Evolutionary conservation across 2,113 vertebrate species (phyloP), one percentile per base, ranked within the genome.

Genomic region (Phaethon lepturus): DNA sequence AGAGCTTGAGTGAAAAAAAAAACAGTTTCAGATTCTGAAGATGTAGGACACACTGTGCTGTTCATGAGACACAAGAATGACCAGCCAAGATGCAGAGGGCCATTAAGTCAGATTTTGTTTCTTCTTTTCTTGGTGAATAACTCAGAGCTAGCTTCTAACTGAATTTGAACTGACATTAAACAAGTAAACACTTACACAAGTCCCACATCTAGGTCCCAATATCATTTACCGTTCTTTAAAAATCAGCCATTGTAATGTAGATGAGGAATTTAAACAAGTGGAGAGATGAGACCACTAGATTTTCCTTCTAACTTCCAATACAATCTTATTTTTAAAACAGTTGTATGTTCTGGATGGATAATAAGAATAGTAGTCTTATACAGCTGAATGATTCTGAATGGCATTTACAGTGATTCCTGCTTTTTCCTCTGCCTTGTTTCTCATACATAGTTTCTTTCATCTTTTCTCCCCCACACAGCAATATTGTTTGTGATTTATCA

Each of bases 31-130:
- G 17, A 69, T 38, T 76, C 45, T 77, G 53, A 91, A 55, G 62
- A 44, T 18, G 10, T 0, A 76, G 58, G 17, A 15, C 0, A 0
- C 22, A 26, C 18, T 63, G 17, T 67, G 25, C 31, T 50, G 33
- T 38, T 66, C 25, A n/a, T 35, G 52, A 66, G 29, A 56, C 8
- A 8, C 38, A 83, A 77, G 38, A 15, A 67, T 22, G 31, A 56
- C 26, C 9, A 85, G 35, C 17, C 50, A 45, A 85, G 55, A 49
- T 11, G 26, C 16, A 81, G 45, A 56, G 2, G 9, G 3, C 1
- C 23, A 58, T 14, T 40, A 53, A 26, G 13, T 6, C 7, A 5
- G 35, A 58, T 40, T 64, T 40, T 84, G 10, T 66, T 87, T 76
- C 42, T 63, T 77, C 23, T 74, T 71, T 62, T 69, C 29, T 77